Conservation (phyloP, 1,140 invertebrate species). For the Dolichoris vasculosae region DNA sequence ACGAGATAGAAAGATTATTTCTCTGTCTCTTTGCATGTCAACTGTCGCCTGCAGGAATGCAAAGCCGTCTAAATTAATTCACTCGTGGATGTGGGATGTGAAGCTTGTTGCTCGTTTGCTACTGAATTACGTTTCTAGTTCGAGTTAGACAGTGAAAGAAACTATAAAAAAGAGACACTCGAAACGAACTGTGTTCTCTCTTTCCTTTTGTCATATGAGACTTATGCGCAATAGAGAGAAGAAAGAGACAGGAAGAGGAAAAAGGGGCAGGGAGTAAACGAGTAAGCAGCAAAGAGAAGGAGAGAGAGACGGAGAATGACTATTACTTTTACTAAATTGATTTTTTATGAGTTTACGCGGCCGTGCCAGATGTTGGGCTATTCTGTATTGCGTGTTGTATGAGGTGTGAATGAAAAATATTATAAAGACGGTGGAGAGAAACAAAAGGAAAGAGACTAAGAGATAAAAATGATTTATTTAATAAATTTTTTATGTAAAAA, state of each 20-base stretch:
- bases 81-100: neutral
- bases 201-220: no score
- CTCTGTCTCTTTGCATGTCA: conserved; percentile 37
- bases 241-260: no score
- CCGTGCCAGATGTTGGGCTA: neutral
- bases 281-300: no score
- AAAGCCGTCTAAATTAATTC: conserved; percentile 48
- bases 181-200: neutral
- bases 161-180: conserved; percentile 28
- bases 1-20: no score
- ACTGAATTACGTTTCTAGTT: conserved; percentile 34
- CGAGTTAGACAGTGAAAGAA: neutral
- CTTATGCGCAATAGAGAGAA: no score
- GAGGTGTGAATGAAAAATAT: no score
- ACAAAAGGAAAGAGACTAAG: no score
- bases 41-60: conserved; percentile 44
- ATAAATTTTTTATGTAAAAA: no score
- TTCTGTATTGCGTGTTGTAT: neutral
- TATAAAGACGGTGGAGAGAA: no score
- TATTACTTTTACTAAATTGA: conserved; percentile 48
- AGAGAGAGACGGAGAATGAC: neutral
- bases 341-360: conserved; percentile 36
- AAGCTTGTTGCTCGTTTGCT: conserved; percentile 13
- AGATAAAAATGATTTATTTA: no score
- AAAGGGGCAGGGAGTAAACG: no score